Conservation (phyloP, 2,888 invertebrate genomes). For the Polietes domitor region DNA sequence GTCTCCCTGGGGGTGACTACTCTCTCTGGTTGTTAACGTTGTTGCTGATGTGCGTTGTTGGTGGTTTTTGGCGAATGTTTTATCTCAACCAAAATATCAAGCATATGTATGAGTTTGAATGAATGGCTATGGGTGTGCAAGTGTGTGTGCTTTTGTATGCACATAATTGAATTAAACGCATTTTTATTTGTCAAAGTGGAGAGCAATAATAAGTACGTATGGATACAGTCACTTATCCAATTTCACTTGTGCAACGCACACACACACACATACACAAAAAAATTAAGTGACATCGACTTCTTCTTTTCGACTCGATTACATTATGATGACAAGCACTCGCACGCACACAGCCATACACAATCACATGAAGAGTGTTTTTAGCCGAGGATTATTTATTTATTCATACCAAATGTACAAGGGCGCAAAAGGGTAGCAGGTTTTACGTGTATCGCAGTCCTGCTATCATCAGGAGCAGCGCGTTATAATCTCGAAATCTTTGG, state of each 20-base stretch:
- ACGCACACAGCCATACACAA: too few relatives aligned
- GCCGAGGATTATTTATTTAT: conserved; percentile 4
- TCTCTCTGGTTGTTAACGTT: background rate
- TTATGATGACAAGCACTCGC: background rate
- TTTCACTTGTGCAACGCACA: conserved; percentile 25
- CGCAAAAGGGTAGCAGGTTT: conserved; percentile 17
- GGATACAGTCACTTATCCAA: conserved; percentile 33
- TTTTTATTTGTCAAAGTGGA: conserved; percentile 30
- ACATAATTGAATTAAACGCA: conserved; percentile 40
- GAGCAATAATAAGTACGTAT: background rate
- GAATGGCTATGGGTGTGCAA: background rate
- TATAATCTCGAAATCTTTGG: conserved; percentile 6
- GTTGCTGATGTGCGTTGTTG: background rate
- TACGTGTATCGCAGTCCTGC: background rate
- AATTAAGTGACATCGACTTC: background rate
- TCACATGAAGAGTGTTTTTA: conserved; percentile 4
- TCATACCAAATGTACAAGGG: background rate
- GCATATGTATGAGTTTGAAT: background rate
- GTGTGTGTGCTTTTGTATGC: conserved; percentile 18
- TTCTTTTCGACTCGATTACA: background rate
- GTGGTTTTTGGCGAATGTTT: conserved; percentile 15
- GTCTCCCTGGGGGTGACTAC: conserved; percentile 7
- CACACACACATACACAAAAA: background rate
- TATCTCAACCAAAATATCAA: conserved; percentile 28
- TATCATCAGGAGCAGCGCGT: background rate